A percentile compares a stretch with the other conserved stretches of the same genome.
phyloP scores from a whole-genome alignment of 2,888 invertebrate species.

The Cheilosia grossa region DNA sequence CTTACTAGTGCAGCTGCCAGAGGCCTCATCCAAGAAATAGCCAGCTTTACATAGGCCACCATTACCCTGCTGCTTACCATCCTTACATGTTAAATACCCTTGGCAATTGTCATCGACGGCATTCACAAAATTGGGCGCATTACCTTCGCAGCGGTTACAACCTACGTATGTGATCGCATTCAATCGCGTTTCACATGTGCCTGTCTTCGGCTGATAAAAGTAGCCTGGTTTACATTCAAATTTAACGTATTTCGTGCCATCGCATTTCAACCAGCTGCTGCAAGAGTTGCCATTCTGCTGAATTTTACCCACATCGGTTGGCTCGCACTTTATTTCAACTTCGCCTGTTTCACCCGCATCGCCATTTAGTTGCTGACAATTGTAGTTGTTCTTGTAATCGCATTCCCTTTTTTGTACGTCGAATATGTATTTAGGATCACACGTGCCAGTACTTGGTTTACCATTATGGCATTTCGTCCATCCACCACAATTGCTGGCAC shows the following conservation, averaged over 20 bases:
- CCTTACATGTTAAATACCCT: conserved; percentile 75
- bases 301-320: not conserved
- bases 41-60: conserved; percentile 62
- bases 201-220: conserved; percentile 71
- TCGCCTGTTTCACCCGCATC: conserved; percentile 14
- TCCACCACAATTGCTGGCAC: conserved; percentile 66
- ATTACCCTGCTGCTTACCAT: conserved; percentile 70
- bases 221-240: conserved; percentile 68
- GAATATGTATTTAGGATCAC: conserved; percentile 56
- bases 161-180: conserved; percentile 73
- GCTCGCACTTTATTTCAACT: not conserved
- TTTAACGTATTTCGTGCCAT: conserved; percentile 45
- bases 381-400: conserved; percentile 55
- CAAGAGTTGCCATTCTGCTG: conserved; percentile 67
- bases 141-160: conserved; percentile 78
- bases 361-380: conserved; percentile 72
- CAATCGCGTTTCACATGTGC: conserved; percentile 72
- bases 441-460: conserved; percentile 56
- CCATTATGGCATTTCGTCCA: conserved; percentile 76
- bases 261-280: conserved; percentile 75
- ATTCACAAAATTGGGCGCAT: conserved; percentile 76
- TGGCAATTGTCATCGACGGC: conserved; percentile 69
- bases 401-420: conserved; percentile 69
- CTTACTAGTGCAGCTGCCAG: conserved; percentile 65
- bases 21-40: conserved; percentile 75